phyloP scores from a whole-genome alignment of 1,140 invertebrate species.

The Calephelis virginiensis region DNA sequence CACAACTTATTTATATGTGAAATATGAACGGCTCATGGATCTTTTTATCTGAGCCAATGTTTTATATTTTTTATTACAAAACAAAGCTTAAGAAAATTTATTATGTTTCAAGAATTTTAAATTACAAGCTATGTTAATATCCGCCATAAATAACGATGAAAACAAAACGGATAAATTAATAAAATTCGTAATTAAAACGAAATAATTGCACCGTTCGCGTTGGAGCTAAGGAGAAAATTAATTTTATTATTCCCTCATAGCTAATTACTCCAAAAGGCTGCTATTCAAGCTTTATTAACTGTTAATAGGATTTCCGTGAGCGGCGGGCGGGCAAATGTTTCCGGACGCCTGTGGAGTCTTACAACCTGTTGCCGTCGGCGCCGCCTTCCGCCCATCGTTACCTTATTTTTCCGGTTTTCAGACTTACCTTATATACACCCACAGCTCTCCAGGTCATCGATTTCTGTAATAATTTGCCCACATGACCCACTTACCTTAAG shows the following conservation, averaged over 20 bases:
- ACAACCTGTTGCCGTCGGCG: slow-evolving; percentile 74
- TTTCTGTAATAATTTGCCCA: slow-evolving; percentile 29
- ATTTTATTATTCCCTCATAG: slow-evolving; percentile 43
- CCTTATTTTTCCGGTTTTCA: slow-evolving; percentile 35
- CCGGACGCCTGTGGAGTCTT: slow-evolving; percentile 44
- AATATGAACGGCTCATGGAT: too few species aligned
- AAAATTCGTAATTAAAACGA: slow-evolving; percentile 8
- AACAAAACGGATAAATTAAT: slow-evolving; percentile 22
- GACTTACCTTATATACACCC: slow-evolving; percentile 22
- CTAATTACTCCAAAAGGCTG: slow-evolving; percentile 52
- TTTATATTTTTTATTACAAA: too few species aligned
- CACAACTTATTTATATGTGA: too few species aligned
- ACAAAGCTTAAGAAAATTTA: too few species aligned
- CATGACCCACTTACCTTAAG: slow-evolving; percentile 18
- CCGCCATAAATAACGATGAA: neutral
- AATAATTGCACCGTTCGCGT: neutral
- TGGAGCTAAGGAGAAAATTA: slow-evolving; percentile 39
- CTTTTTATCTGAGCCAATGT: too few species aligned
- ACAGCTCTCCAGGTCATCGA: slow-evolving; percentile 59
- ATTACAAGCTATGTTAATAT: too few species aligned
- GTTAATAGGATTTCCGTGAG: slow-evolving; percentile 58
- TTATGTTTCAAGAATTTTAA: too few species aligned
- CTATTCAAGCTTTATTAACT: slow-evolving; percentile 51
- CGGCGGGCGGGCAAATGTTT: slow-evolving; percentile 47
- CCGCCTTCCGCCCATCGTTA: slow-evolving; percentile 72